Conservation (phyloP, 2,888 invertebrate species). For the Lordiphosa fenestrarum region DNA sequence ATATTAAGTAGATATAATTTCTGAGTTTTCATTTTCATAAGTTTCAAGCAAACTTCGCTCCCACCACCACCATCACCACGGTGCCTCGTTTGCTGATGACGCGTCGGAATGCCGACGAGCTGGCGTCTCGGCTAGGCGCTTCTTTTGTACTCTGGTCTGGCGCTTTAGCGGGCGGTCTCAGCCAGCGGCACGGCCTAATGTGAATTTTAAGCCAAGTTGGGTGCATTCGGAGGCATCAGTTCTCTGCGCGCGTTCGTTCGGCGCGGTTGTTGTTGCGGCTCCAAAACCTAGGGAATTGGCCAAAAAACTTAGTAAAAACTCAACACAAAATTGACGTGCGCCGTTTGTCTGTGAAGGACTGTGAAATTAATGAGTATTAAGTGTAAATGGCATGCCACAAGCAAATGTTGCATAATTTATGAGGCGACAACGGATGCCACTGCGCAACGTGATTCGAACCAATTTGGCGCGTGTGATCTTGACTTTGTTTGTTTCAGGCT, state of each 20-base stretch:
- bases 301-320: slow-evolving; percentile 13
- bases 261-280: slow-evolving; percentile 67
- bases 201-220: slow-evolving; percentile 72
- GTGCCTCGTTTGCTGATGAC: slow-evolving; percentile 42
- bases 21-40: too few species aligned
- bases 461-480: slow-evolving; percentile 67
- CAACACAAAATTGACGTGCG: slow-evolving; percentile 38
- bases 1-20: too few species aligned
- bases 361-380: slow-evolving; percentile 34
- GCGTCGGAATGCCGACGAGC: slow-evolving; percentile 22
- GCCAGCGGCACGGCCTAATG: slow-evolving; percentile 51
- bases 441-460: slow-evolving; percentile 44
- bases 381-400: slow-evolving; percentile 60
- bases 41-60: neutral
- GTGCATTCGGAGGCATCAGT: slow-evolving; percentile 75
- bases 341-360: slow-evolving; percentile 44
- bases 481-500: too few species aligned
- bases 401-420: slow-evolving; percentile 62
- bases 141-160: slow-evolving; percentile 43
- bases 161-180: slow-evolving; percentile 58
- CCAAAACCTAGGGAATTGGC: slow-evolving; percentile 5
- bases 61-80: slow-evolving; percentile 39
- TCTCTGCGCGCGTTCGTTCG: slow-evolving; percentile 70
- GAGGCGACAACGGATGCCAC: slow-evolving; percentile 20
- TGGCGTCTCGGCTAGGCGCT: slow-evolving; percentile 44